These are phyloP conservation scores for Melanostoma scalare DNA, from an alignment of 2,888 invertebrate species.

Conservation along the genomic window DNA sequence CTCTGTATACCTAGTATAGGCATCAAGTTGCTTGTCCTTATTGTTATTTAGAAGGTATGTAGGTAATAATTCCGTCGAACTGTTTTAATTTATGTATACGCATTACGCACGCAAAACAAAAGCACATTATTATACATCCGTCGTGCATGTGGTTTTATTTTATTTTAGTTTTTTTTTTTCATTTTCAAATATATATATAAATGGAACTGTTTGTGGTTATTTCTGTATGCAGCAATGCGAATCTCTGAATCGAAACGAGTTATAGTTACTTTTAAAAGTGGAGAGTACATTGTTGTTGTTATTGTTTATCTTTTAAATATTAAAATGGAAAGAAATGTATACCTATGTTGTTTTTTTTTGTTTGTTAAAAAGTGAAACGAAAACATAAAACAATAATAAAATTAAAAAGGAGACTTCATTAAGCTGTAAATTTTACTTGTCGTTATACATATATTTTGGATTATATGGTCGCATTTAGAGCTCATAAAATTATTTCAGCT, in stretches of 20 bases:
- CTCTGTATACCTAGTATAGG: too few species aligned
- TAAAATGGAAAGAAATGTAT: constrained; percentile 7
- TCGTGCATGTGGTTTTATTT: neutral
- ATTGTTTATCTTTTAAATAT: neutral
- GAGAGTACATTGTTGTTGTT: constrained; percentile 23
- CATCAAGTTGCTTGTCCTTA: too few species aligned
- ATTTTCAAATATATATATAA: constrained; percentile 4
- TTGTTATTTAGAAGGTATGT: too few species aligned
- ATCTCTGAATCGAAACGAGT: constrained; percentile 10
- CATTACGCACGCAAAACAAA: constrained; percentile 7
- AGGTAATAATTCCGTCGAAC: too few species aligned
- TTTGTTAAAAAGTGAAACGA: constrained; percentile 20
- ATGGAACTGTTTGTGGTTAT: constrained; percentile 7
- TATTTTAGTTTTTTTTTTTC: constrained; percentile 12
- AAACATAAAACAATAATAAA: constrained; percentile 16
- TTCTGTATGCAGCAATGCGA: neutral
- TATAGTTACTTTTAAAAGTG: neutral
- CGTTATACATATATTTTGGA: constrained; percentile 57
- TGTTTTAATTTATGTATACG: too few species aligned
- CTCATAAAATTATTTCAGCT: constrained; percentile 38
- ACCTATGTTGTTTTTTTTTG: neutral
- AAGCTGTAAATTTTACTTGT: constrained; percentile 69
- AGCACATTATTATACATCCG: constrained; percentile 1
- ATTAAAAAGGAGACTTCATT: constrained; percentile 64
- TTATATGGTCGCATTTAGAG: constrained; percentile 25